Conservation (phyloP, 1,140 invertebrate species). For the Bombyx mandarina region DNA sequence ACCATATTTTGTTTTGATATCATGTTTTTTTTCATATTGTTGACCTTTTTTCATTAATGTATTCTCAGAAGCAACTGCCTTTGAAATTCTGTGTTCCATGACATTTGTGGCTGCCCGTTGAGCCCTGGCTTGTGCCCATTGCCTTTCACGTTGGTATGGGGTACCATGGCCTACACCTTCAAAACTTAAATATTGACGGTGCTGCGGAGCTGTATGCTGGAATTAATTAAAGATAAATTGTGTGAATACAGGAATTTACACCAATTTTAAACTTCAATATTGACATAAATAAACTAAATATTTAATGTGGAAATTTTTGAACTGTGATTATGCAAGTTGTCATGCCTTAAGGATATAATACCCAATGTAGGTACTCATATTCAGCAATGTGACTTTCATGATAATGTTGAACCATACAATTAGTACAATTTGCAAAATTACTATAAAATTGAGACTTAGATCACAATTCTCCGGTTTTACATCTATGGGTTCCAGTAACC, state of each 20-base stretch:
- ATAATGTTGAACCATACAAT: no score
- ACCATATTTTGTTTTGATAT: slow-evolving; percentile 87
- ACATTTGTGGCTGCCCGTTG: slow-evolving; percentile 82
- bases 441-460: no score
- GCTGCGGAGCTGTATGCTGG: slow-evolving; percentile 89
- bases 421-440: no score
- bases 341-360: no score
- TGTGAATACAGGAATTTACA: neutral
- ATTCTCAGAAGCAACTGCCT: slow-evolving; percentile 77
- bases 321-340: no score
- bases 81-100: slow-evolving; percentile 80
- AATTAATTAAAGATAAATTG: neutral
- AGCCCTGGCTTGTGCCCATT: slow-evolving; percentile 79
- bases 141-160: slow-evolving; percentile 81
- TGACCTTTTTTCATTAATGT: slow-evolving; percentile 78
- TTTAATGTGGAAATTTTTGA: no score
- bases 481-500: no score
- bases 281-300: no score
- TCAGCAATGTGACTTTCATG: no score
- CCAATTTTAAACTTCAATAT: no score
- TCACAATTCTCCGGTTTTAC: no score
- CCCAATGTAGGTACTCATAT: no score
- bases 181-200: slow-evolving; percentile 87
- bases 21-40: slow-evolving; percentile 72
- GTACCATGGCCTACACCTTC: slow-evolving; percentile 85